Base-by-base conservation (phyloP, 2,888 invertebrate genomes). In the Nineta flava region DNA sequence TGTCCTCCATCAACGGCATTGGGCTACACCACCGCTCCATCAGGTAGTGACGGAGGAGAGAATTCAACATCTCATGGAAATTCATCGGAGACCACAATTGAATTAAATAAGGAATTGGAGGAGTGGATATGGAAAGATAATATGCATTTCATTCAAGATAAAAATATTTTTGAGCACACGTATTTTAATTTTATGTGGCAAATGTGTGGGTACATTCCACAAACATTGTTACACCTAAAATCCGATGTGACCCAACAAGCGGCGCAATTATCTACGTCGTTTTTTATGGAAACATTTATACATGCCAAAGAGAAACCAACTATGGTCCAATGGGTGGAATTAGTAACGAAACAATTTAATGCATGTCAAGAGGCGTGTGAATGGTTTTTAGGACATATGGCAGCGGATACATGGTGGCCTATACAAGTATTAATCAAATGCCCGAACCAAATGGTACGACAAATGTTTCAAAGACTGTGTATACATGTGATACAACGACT, bases 51-150 rank as follows among this genome's bases (percentile, higher is more conserved):
- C 21, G 16, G 57, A 41, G 44, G 58, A 1, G 52, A 52, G 7
- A 50, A 48, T 7, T 50, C 54, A n/a, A 52, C 47, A 15, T 42
- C 53, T n/a, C 50, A 53, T 10, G 46, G 52, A 3, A 53, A 50
- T 17, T 55, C 58, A 35, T 51, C 51, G 16, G 50, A 47, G 17
- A 16, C 31, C 4, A 46, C 48, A 13, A 42, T 83, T 56, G 77
- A 78, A 55, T 69, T 87, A 4, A 82, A 80, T 47, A 78, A 81
- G 55, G 92, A 92, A 57, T 70, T 94, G 38, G 87, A 90, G 62
- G 86, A 88, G 66, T 94, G 93, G 94, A 94, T 95, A 57, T 95
- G 94, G 94, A 85, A 91, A 62, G 95, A 95, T 69, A 95, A 95
- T 65, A 87, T 87, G 79, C 87, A 92, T 64, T 95, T 94, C 62